Percentiles rank a stretch among this genome's conserved stretches.
phyloP scores from a whole-genome alignment of 2,797 vertebrate genomes.

The Bryconaethiops microstoma region DNA sequence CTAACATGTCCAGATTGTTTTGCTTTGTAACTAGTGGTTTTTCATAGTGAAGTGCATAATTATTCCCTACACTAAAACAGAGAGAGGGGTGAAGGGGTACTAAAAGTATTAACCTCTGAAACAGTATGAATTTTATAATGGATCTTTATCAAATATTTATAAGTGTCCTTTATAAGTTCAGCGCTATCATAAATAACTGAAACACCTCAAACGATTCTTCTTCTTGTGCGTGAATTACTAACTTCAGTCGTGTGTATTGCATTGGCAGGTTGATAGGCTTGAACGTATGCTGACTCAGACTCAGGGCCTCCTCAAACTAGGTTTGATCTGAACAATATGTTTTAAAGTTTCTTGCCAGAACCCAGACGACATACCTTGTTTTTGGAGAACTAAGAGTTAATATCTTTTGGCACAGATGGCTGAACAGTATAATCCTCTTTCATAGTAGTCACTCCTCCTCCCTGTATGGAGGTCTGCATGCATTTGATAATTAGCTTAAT shows the following conservation, averaged over 20 bases:
- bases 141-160: not conserved
- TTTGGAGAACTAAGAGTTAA: constrained; percentile 53
- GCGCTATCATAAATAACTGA: not conserved
- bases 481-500: constrained; percentile 58
- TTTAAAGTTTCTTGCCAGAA: not conserved
- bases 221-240: not conserved
- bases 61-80: too few species aligned
- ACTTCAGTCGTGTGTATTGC: not conserved
- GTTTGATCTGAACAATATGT: not conserved
- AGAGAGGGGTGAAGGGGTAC: too few species aligned
- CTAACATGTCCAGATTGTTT: too few species aligned
- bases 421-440: constrained; percentile 64
- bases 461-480: constrained; percentile 47
- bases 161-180: not conserved
- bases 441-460: constrained; percentile 53
- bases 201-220: not conserved
- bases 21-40: too few species aligned
- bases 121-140: not conserved
- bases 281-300: not conserved
- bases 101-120: not conserved
- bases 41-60: too few species aligned
- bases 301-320: not conserved
- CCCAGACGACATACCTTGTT: not conserved
- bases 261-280: not conserved
- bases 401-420: constrained; percentile 59